These are phyloP conservation scores for Cremastinae sp. DNA, from an alignment of 2,888 invertebrate species.

Conservation along the genomic window DNA sequence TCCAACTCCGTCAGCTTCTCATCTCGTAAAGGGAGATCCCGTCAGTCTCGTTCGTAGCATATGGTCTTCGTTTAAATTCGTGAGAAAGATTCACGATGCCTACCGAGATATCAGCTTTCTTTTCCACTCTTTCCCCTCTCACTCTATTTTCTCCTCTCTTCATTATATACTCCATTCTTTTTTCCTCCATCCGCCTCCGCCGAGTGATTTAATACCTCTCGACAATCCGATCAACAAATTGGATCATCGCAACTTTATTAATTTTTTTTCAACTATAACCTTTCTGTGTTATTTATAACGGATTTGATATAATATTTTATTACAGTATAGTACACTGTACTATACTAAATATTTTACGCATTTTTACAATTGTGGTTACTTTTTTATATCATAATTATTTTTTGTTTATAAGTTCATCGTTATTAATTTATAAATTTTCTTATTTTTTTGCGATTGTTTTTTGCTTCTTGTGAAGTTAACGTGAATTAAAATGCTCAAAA, in stretches of 20 bases:
- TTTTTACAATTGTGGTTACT: too few relatives aligned
- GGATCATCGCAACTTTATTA: slow-evolving; percentile 29
- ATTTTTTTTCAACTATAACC: too few relatives aligned
- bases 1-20: slow-evolving; percentile 33
- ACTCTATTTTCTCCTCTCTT: not conserved
- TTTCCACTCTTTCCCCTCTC: slow-evolving; percentile 16
- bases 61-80: slow-evolving; percentile 44
- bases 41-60: slow-evolving; percentile 35
- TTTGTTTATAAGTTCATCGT: too few relatives aligned
- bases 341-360: too few relatives aligned
- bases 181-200: slow-evolving; percentile 20
- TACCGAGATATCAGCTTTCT: slow-evolving; percentile 34
- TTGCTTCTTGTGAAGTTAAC: too few relatives aligned
- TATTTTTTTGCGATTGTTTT: too few relatives aligned
- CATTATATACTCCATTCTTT: not conserved
- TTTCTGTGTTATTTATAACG: too few relatives aligned
- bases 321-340: too few relatives aligned
- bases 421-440: too few relatives aligned
- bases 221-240: slow-evolving; percentile 59
- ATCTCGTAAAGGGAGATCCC: slow-evolving; percentile 53
- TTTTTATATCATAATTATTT: too few relatives aligned
- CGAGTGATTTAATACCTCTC: slow-evolving; percentile 57
- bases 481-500: too few relatives aligned
- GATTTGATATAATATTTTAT: too few relatives aligned
- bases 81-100: slow-evolving; percentile 45